phyloP scores from a whole-genome alignment of 2,888 invertebrate genomes.

The Eubasilissa splendida region DNA sequence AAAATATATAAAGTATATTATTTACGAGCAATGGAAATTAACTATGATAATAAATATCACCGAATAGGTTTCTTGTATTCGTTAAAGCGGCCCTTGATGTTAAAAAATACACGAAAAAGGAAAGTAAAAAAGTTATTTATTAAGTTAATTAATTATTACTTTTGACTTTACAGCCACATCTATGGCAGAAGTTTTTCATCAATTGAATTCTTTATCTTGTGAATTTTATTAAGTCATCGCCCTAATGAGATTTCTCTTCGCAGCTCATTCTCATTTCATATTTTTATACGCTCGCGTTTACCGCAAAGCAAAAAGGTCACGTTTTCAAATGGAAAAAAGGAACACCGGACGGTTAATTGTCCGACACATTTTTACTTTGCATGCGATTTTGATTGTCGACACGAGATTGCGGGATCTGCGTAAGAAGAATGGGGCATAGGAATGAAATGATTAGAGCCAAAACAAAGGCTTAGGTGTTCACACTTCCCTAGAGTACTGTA shows the following conservation, averaged over 20 bases:
- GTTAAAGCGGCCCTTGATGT: too few species aligned
- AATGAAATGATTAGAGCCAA: slow-evolving; percentile 6
- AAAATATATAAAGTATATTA: too few species aligned
- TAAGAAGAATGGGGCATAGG: neutral
- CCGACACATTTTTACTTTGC: slow-evolving; percentile 3
- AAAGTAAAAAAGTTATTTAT: neutral
- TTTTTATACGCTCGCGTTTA: neutral
- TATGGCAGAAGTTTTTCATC: slow-evolving; percentile 1
- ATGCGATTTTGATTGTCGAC: neutral
- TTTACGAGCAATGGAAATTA: too few species aligned
- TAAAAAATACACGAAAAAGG: neutral
- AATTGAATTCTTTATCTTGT: slow-evolving; percentile 14
- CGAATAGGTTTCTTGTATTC: too few species aligned
- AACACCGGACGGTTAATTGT: neutral
- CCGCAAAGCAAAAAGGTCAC: neutral
- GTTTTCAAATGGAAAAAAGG: neutral
- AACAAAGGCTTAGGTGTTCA: slow-evolving; percentile 13
- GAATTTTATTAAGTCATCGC: neutral
- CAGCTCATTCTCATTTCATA: slow-evolving; percentile 16
- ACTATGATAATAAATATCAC: too few species aligned
- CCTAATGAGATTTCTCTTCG: slow-evolving; percentile 26
- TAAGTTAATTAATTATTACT: neutral
- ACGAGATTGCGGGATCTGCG: neutral
- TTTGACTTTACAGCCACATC: neutral
- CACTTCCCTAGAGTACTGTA: neutral